Percentiles rank a stretch among this genome's conserved stretches.
These are phyloP conservation scores for Drosophila birchii DNA, from an alignment of 2,888 invertebrate genomes.

Conservation along the genomic window DNA sequence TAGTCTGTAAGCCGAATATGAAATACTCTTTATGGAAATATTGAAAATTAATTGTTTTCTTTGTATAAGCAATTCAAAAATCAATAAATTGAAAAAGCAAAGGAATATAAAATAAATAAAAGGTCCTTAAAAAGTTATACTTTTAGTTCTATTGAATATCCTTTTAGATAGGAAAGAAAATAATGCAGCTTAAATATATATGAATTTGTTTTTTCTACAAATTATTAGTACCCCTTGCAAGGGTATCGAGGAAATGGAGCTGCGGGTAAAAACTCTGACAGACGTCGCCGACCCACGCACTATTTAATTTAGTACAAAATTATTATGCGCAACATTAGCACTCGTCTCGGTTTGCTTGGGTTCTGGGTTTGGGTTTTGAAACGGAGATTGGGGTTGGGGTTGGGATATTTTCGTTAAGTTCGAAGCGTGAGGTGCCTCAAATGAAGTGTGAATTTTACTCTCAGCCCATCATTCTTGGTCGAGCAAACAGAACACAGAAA, in stretches of 20 bases:
- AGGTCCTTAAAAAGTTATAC: no score
- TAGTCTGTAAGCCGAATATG: not conserved
- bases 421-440: constrained; percentile 68
- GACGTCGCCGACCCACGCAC: constrained; percentile 73
- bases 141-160: not conserved
- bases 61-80: not conserved
- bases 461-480: constrained; percentile 66
- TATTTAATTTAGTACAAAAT: constrained; percentile 81
- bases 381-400: constrained; percentile 16
- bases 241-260: not conserved
- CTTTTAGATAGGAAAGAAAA: no score
- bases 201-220: not conserved
- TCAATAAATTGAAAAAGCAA: not conserved
- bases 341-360: constrained; percentile 48
- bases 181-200: not conserved
- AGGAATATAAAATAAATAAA: no score
- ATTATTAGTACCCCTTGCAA: not conserved
- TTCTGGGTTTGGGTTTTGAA: constrained; percentile 21
- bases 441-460: constrained; percentile 80
- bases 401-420: constrained; percentile 7
- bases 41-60: no score
- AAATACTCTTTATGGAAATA: not conserved
- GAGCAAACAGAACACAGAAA: constrained; percentile 45
- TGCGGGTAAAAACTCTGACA: constrained; percentile 21
- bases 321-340: constrained; percentile 82